These are phyloP conservation scores for Camelus dromedarius DNA, from an alignment of 2,113 vertebrate genomes.

Conservation along the genomic window DNA sequence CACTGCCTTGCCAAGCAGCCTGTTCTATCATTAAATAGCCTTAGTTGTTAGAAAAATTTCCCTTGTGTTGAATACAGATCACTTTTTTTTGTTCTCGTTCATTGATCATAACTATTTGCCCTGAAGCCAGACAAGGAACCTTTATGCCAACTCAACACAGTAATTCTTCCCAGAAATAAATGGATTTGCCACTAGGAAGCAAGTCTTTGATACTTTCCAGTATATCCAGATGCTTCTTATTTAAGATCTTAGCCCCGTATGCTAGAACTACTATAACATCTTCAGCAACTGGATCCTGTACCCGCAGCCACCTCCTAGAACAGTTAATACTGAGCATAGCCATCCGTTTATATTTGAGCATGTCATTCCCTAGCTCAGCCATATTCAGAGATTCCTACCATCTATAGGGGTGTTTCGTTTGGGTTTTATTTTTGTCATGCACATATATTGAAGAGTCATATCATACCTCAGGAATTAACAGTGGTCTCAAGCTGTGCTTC, in stretches of 20 bases:
- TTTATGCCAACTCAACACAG: neutral
- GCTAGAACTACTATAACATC: slow-evolving; percentile 10
- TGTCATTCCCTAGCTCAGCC: neutral
- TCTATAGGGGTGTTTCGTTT: neutral
- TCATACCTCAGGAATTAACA: slow-evolving; percentile 11
- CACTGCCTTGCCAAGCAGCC: neutral
- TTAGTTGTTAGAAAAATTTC: slow-evolving; percentile 23
- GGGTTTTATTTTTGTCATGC: slow-evolving; percentile 48
- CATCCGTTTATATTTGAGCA: slow-evolving; percentile 25
- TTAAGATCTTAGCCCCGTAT: slow-evolving; percentile 25
- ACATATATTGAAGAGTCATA: neutral
- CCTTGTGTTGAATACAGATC: slow-evolving; percentile 37
- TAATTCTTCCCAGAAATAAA: slow-evolving; percentile 59
- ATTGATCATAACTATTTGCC: slow-evolving; percentile 33
- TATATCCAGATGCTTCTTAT: slow-evolving; percentile 56
- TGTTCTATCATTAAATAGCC: slow-evolving; percentile 41
- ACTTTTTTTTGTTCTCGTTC: slow-evolving; percentile 25
- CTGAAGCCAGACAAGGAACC: neutral
- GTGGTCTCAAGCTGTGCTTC: slow-evolving; percentile 36
- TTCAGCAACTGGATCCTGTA: slow-evolving; percentile 1
- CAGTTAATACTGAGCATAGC: neutral
- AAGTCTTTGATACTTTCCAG: slow-evolving; percentile 37
- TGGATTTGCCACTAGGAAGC: slow-evolving; percentile 18
- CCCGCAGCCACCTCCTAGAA: slow-evolving; percentile 24
- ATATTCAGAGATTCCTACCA: neutral